Evolutionary conservation across 2,888 invertebrate genomes (phyloP).

Genomic region (Lasius fuliginosus): DNA sequence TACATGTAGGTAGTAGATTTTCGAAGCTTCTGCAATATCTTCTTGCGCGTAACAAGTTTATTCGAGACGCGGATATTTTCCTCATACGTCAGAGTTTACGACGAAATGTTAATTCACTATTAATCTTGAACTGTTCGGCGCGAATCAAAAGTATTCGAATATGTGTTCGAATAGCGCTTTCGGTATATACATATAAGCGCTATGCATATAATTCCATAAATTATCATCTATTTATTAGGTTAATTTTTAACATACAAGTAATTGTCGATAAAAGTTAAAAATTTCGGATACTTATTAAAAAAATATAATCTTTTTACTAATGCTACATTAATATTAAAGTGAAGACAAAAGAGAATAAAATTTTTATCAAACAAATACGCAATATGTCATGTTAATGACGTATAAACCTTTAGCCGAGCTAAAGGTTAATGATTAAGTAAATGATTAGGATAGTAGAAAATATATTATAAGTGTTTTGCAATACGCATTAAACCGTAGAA

Average conservation of each 20-base stretch:
- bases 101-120: conserved; percentile 43
- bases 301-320: not conserved
- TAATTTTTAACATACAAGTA: not conserved
- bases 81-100: not conserved
- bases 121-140: conserved; percentile 35
- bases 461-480: not conserved
- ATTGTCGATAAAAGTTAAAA: not conserved
- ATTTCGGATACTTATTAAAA: not conserved
- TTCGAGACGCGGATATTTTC: conserved; percentile 2
- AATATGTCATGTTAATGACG: not conserved
- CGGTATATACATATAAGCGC: not conserved
- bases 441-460: not conserved
- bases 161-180: not conserved
- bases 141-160: not conserved
- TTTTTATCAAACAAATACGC: not conserved
- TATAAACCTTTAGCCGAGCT: not conserved
- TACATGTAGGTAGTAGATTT: conserved; percentile 61
- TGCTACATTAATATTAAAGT: not conserved
- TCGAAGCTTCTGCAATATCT: conserved; percentile 32
- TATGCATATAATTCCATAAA: not conserved
- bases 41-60: conserved; percentile 11
- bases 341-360: not conserved
- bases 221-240: not conserved
- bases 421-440: conserved; percentile 32
- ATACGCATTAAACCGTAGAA: not conserved